These are phyloP conservation scores for Miichthys miiuy DNA, from an alignment of 2,797 vertebrate species.

Conservation along the genomic window DNA sequence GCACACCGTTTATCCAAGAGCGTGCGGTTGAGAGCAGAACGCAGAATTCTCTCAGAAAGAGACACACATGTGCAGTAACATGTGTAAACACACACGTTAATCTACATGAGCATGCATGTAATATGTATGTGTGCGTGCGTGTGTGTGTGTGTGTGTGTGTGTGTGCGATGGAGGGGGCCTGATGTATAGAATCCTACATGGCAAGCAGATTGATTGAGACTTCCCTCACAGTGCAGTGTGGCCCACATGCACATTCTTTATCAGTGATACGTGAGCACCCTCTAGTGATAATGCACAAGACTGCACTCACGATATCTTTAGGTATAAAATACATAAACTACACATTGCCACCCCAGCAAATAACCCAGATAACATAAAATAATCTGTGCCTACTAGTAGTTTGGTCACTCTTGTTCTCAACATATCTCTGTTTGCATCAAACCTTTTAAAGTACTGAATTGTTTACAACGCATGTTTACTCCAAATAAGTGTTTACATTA, in stretches of 20 bases:
- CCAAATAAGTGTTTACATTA: background rate
- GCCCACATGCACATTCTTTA: background rate
- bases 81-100: constrained; percentile 25
- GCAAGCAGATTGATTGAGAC: background rate
- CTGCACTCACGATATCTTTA: background rate
- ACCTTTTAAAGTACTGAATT: background rate
- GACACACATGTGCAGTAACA: constrained; percentile 25
- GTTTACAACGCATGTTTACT: background rate
- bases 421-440: background rate
- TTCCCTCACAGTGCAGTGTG: background rate
- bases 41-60: constrained; percentile 26
- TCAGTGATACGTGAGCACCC: constrained; percentile 49
- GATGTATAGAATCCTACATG: background rate
- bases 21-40: constrained; percentile 47
- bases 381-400: background rate
- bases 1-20: constrained; percentile 62
- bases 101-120: background rate
- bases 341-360: constrained; percentile 1
- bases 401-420: background rate
- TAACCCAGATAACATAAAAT: background rate
- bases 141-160: background rate
- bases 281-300: constrained; percentile 56
- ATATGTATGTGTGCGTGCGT: constrained; percentile 1
- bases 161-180: background rate
- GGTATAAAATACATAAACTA: background rate